A percentile compares a stretch with the other conserved stretches of the same genome.
Conservation (phyloP, 2,797 vertebrate species). For the Potorous gilbertii region DNA sequence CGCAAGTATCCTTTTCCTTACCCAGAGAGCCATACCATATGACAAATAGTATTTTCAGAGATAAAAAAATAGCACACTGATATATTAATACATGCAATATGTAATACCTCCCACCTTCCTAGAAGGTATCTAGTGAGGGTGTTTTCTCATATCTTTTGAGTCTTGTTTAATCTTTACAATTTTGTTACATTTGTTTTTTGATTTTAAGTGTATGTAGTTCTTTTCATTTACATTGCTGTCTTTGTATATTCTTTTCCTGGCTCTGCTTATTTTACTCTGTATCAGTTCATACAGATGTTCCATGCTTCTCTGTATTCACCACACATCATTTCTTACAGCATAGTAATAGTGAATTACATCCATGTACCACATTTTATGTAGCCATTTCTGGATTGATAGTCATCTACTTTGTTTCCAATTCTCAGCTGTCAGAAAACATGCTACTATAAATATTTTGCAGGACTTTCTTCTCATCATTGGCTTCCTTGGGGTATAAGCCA, state of each 20-base stretch:
- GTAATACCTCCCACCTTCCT: neutral
- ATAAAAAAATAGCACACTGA: neutral
- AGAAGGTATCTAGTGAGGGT: neutral
- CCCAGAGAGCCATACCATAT: neutral
- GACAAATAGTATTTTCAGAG: neutral
- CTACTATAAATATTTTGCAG: neutral
- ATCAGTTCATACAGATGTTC: neutral
- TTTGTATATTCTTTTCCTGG: neutral
- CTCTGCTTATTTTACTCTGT: neutral
- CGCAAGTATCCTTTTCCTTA: neutral
- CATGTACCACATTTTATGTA: neutral
- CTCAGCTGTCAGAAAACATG: neutral
- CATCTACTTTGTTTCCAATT: neutral
- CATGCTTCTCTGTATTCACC: neutral
- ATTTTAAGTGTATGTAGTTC: neutral
- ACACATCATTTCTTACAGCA: neutral
- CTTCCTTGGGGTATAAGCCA: neutral
- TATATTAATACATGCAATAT: neutral
- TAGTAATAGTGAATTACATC: neutral
- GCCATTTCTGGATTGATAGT: neutral
- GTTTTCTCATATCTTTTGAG: neutral
- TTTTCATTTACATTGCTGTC: neutral
- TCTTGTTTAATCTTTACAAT: neutral
- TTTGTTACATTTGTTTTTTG: neutral
- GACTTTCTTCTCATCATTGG: neutral